phyloP scores from a whole-genome alignment of 2,888 invertebrate genomes.

The Patella depressa region DNA sequence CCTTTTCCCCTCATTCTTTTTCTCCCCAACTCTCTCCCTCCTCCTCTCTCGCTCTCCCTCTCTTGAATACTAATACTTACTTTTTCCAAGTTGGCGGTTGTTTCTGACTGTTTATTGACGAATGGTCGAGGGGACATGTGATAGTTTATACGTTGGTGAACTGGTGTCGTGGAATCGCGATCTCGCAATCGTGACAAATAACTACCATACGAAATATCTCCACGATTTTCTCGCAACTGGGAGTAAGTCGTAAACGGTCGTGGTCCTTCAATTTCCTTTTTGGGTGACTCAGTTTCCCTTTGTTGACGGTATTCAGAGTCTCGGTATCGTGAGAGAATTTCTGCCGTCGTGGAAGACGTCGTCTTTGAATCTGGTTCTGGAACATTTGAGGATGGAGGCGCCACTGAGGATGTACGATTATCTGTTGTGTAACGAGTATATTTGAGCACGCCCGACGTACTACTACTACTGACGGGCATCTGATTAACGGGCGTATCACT shows the following conservation, averaged over 20 bases:
- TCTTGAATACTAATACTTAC: slow-evolving; percentile 29
- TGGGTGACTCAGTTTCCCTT: not conserved
- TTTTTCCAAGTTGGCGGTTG: slow-evolving; percentile 51
- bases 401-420: slow-evolving; percentile 27
- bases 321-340: slow-evolving; percentile 2
- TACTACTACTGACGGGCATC: not conserved
- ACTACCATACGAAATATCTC: slow-evolving; percentile 11
- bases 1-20: too few relatives aligned
- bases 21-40: not conserved
- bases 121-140: not conserved
- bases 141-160: slow-evolving; percentile 1
- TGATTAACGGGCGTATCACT: slow-evolving; percentile 25
- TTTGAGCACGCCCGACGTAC: slow-evolving; percentile 19
- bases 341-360: slow-evolving; percentile 36
- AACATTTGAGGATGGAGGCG: slow-evolving; percentile 27
- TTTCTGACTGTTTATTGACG: slow-evolving; percentile 20
- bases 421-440: slow-evolving; percentile 39
- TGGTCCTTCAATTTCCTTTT: slow-evolving; percentile 8
- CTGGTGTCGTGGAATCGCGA: not conserved
- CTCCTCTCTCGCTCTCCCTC: too few relatives aligned
- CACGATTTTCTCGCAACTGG: not conserved
- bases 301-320: not conserved
- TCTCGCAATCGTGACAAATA: slow-evolving; percentile 13
- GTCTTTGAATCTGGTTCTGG: slow-evolving; percentile 40
- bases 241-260: slow-evolving; percentile 9